phyloP scores from a whole-genome alignment of 2,888 invertebrate species.

The Agonopterix subpropinquella region DNA sequence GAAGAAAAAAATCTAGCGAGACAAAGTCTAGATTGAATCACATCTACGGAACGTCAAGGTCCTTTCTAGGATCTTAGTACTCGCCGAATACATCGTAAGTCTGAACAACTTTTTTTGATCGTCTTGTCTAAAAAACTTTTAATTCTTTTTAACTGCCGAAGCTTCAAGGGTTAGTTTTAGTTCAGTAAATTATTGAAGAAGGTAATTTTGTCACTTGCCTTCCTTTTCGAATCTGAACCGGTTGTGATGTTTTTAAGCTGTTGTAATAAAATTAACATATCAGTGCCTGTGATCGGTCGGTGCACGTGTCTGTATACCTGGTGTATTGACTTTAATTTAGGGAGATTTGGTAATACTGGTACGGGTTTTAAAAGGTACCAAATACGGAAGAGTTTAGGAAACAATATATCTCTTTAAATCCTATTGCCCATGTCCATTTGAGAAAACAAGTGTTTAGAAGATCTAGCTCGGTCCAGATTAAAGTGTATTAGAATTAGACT shows the following conservation, averaged over 20 bases:
- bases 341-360: not conserved
- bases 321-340: slow-evolving; percentile 22
- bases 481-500: too few species aligned
- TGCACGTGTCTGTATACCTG: slow-evolving; percentile 31
- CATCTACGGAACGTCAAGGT: slow-evolving; percentile 35
- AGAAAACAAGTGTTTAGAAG: too few species aligned
- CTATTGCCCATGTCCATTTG: too few species aligned
- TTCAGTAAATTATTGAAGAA: too few species aligned
- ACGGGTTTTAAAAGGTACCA: too few species aligned
- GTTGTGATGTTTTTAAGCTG: slow-evolving; percentile 61
- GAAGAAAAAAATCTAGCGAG: slow-evolving; percentile 25
- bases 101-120: slow-evolving; percentile 10
- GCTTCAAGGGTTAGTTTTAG: too few species aligned
- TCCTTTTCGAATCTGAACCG: slow-evolving; percentile 66
- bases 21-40: slow-evolving; percentile 24
- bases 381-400: too few species aligned
- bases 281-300: slow-evolving; percentile 52
- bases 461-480: too few species aligned
- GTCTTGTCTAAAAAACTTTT: not conserved
- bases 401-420: too few species aligned
- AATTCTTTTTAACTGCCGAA: too few species aligned
- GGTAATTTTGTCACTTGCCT: slow-evolving; percentile 49
- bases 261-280: slow-evolving; percentile 72
- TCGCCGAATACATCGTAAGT: slow-evolving; percentile 53
- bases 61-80: slow-evolving; percentile 29